phyloP scores from a whole-genome alignment of 2,888 invertebrate genomes.

The Drosophila kuntzei region DNA sequence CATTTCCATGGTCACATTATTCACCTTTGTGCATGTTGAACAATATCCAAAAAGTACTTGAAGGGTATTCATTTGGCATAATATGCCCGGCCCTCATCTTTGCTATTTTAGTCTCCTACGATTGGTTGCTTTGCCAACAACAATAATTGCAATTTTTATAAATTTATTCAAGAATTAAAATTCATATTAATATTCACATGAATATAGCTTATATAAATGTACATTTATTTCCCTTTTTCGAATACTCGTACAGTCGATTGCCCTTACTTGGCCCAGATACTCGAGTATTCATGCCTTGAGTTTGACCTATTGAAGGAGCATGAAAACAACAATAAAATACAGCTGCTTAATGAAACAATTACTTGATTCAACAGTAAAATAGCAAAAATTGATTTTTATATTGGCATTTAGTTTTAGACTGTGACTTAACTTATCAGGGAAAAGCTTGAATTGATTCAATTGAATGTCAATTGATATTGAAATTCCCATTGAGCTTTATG shows the following conservation, averaged over 20 bases:
- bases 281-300: constrained; percentile 9
- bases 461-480: constrained; percentile 20
- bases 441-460: constrained; percentile 11
- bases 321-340: background rate
- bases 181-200: constrained; percentile 5
- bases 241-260: constrained; percentile 3
- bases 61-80: constrained; percentile 6
- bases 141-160: constrained; percentile 2
- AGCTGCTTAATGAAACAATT: constrained; percentile 9
- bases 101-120: background rate
- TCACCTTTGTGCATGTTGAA: background rate
- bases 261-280: constrained; percentile 7
- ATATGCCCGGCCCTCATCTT: background rate
- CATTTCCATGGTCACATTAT: constrained; percentile 11
- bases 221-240: background rate
- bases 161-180: constrained; percentile 7
- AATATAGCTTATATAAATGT: background rate
- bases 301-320: constrained; percentile 4
- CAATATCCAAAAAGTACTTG: background rate
- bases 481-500: constrained; percentile 2
- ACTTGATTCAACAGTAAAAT: background rate
- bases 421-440: constrained; percentile 45
- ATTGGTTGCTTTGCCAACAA: constrained; percentile 3
- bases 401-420: background rate
- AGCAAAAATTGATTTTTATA: constrained; percentile 19